These are phyloP conservation scores for Campylomormyrus tamandua DNA, from an alignment of 2,113 vertebrate species.

Conservation along the genomic window DNA sequence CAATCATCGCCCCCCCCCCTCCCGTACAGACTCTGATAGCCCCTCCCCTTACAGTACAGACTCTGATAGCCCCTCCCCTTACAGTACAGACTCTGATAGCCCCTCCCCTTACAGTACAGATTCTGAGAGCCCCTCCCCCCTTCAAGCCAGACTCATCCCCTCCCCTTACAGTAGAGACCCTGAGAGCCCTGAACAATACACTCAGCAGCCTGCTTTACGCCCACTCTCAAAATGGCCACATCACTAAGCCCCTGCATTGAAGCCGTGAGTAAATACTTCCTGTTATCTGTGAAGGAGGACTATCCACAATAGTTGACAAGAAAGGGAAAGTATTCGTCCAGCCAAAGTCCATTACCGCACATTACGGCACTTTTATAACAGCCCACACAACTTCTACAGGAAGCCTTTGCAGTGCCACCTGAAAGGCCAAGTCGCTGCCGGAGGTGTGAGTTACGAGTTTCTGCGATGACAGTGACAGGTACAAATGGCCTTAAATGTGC, in stretches of 20 bases:
- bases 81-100: not conserved
- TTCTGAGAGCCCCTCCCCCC: not conserved
- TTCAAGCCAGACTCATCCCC: not conserved
- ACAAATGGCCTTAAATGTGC: not conserved
- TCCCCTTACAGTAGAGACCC: not conserved
- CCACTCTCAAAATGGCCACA: not conserved
- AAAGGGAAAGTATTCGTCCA: not conserved
- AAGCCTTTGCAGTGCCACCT: not conserved
- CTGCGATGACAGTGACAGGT: not conserved
- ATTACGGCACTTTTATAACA: not conserved
- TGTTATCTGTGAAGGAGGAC: not conserved
- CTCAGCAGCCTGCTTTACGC: not conserved
- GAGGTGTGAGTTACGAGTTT: not conserved
- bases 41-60: not conserved
- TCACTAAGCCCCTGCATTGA: not conserved
- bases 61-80: not conserved
- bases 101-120: not conserved
- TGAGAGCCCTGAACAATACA: not conserved
- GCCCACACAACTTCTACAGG: not conserved
- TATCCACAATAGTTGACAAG: not conserved
- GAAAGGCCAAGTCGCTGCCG: not conserved
- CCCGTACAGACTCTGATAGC: not conserved
- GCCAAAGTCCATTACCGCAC: not conserved
- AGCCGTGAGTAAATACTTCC: not conserved
- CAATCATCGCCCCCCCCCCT: too few species aligned